Base-by-base conservation (phyloP, 2,797 vertebrate species). In the Hydrocynus forskahlii region DNA sequence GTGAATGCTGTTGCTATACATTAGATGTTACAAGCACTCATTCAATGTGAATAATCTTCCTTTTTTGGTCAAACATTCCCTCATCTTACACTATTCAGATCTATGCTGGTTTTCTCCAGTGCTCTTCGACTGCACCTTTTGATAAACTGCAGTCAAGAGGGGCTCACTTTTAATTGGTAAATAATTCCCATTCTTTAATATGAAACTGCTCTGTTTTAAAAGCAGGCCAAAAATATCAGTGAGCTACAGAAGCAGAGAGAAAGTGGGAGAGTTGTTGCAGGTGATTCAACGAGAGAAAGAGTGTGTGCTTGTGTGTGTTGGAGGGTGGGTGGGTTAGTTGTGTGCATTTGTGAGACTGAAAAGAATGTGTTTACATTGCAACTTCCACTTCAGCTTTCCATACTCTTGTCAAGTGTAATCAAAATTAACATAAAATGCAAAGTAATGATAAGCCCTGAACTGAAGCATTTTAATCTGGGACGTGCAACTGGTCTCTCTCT, bases 321-420 rank as follows among this genome's bases (percentile, higher is more conserved):
- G n/a, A n/a, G n/a, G n/a, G n/a, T n/a, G n/a, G n/a, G 70, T 48
- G 72, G 57, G 71, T n/a, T n/a, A n/a, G n/a, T n/a, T 75, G 45
- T 66, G 75, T 77, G 79, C 50, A 8, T 14, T 29, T 21, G 43
- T 21, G 55, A 43, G 25, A 68, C n/a, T 16, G 43, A 69, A 35
- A 75, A 14, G 48, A 76, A 86, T 78, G 29, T 78, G 78, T 83
- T 81, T 78, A 70, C 75, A 66, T 72, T 85, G 81, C 78, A 81
- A 71, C 81, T 83, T 85, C 75, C 59, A 80, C 50, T 29, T 80
- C 69, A 78, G 70, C 75, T 85, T 74, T 78, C 55, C 63, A 64
- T 79, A 66, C 83, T 81, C 83, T 79, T 84, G 80, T 84, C 80
- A 79, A 79, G 74, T 75, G 50, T 79, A 84, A 79, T 81, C 72